Base-by-base conservation (phyloP, 2,113 vertebrate species). In the Ptilonorhynchus violaceus region DNA sequence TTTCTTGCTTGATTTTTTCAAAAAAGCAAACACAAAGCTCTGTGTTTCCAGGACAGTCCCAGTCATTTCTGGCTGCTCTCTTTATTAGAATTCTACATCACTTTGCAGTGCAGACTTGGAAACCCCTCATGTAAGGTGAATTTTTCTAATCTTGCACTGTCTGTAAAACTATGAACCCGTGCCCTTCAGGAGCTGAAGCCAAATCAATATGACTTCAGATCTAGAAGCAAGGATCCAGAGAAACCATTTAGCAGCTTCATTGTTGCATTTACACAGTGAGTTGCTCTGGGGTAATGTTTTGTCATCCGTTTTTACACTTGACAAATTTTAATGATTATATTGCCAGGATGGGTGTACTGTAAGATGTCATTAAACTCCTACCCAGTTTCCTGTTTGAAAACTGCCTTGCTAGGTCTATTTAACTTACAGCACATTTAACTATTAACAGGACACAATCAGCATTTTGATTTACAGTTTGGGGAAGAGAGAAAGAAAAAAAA, bases 231-330 rank as follows among this genome's bases (percentile, higher is more conserved):
- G 96, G 86, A 93, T 84, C 67, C 74, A 92, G 56, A 89, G 60
- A 95, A 94, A 66, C 23, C 67, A 60, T 93, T 92, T 91, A 96
- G 80, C 68, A 95, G 46, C 50, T 90, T 91, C 86, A 76, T 67
- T 94, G 60, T 92, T 89, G 64, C 74, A 73, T 88, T 94, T 91
- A 73, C 91, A 95, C 39, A 85, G 33, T 81, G 63, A 93, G 64
- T 86, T 91, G 56, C 93, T 96, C 93, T 88, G 63, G 81, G 93
- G 68, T 95, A 96, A 96, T 84, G 31, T 94, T 97, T 95, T 96
- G 97, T 96, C 90, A 96, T 97, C 92, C 7, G 0, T 81, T 97
- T 95, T 94, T 92, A 94, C 94, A 95, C 95, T 94, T 96, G 97
- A 96, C 59, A 69, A 96, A 92, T 85, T 95, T 96, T 96, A 95